phyloP scores from a whole-genome alignment of 2,113 vertebrate genomes.

The Osmerus mordax region DNA sequence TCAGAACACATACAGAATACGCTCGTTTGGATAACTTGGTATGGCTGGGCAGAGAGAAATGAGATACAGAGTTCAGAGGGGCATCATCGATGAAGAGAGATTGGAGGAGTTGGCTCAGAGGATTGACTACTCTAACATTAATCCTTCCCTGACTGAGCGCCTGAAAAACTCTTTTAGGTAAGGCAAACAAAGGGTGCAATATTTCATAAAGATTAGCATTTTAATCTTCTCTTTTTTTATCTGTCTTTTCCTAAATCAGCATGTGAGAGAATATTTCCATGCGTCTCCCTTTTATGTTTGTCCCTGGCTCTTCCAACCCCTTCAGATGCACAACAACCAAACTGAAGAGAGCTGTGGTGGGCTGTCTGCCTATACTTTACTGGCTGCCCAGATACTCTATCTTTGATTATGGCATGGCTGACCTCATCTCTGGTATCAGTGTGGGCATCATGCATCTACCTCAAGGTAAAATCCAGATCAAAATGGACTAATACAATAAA shows the following conservation, averaged over 20 bases:
- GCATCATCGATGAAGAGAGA: constrained; percentile 77
- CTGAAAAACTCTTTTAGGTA: constrained; percentile 69
- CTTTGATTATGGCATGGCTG: constrained; percentile 86
- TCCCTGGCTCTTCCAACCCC: background rate
- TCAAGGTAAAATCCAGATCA: constrained; percentile 74
- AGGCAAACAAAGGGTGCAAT: constrained; percentile 5
- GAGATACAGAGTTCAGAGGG: constrained; percentile 63
- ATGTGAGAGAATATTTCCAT: too few species aligned
- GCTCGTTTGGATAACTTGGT: background rate
- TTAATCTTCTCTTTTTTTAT: background rate
- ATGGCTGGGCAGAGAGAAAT: constrained; percentile 47
- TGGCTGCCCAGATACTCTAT: constrained; percentile 91
- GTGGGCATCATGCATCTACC: constrained; percentile 97
- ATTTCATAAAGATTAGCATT: background rate
- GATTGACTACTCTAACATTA: constrained; percentile 44
- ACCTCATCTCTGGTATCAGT: constrained; percentile 88
- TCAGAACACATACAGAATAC: background rate
- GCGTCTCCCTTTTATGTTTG: background rate
- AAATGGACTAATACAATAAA: background rate
- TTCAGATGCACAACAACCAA: constrained; percentile 74
- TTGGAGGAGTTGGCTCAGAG: constrained; percentile 77
- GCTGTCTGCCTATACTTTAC: constrained; percentile 77
- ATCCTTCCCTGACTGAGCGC: constrained; percentile 39
- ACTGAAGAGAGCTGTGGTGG: constrained; percentile 71
- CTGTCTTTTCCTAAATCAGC: too few species aligned